phyloP scores from a whole-genome alignment of 1,140 invertebrate species.

The Drosophila pandora region DNA sequence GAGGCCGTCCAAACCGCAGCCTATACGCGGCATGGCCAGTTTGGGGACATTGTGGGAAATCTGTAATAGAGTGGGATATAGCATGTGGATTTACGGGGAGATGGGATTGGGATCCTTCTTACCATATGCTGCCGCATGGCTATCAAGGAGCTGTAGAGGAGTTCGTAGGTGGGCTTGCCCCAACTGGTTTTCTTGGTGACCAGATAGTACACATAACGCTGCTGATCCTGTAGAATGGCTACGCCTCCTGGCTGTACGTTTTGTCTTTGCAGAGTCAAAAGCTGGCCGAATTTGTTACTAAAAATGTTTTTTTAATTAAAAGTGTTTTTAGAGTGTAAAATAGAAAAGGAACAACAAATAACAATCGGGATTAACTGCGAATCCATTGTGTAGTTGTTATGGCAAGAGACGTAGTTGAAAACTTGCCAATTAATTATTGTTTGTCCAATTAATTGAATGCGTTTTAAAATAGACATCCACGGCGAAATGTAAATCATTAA shows the following conservation, averaged over 20 bases:
- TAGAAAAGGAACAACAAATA: too few relatives aligned
- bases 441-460: too few relatives aligned
- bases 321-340: too few relatives aligned
- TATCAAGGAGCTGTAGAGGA: slow-evolving; percentile 78
- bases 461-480: too few relatives aligned
- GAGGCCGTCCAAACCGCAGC: slow-evolving; percentile 87
- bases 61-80: slow-evolving; percentile 10
- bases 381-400: too few relatives aligned
- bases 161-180: slow-evolving; percentile 84
- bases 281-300: slow-evolving; percentile 79
- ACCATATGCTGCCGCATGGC: slow-evolving; percentile 84
- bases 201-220: slow-evolving; percentile 86
- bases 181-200: slow-evolving; percentile 84
- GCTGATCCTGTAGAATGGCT: slow-evolving; percentile 84
- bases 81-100: background rate
- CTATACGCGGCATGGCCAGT: slow-evolving; percentile 87
- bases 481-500: too few relatives aligned
- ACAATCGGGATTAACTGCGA: too few relatives aligned
- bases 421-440: too few relatives aligned
- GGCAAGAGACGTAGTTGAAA: too few relatives aligned
- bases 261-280: slow-evolving; percentile 73
- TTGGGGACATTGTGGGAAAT: slow-evolving; percentile 83
- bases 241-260: slow-evolving; percentile 84
- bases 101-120: background rate
- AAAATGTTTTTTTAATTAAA: too few relatives aligned